Base-by-base conservation (phyloP, 2,113 vertebrate species). In the Columbina picui region DNA sequence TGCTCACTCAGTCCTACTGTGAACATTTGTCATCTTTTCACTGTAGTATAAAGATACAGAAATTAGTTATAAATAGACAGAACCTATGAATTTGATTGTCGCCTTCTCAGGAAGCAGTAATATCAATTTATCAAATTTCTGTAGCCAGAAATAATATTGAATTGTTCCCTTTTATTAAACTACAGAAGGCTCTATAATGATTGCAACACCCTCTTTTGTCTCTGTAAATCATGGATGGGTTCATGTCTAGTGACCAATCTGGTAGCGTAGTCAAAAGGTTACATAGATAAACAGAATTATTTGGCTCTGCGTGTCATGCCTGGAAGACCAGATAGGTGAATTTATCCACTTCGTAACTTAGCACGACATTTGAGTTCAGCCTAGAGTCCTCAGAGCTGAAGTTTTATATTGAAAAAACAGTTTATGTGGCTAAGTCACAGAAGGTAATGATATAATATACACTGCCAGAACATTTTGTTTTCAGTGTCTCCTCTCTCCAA, bases 401-500 rank as follows among this genome's bases (percentile, higher is more conserved):
- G 21, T 84, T 90, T 91, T 63, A 53, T 23, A 50, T 84, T 32
- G 65, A 85, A 43, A 36, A 47, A 53, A 84, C 7, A 69, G 32
- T 73, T 84, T 84, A 52, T 68, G 41, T 87, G 53, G 39, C 25
- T 64, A 84, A 74, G 53, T 81, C 45, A 74, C 41, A 65, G 84
- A 59, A 49, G 49, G 32, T 81, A 38, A 59, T 85, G 59, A 67
- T 84, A 27, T n/a, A 27, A 74, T 74, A 65, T 50, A 25, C 21
- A 26, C 22, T 71, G 41, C 41, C 68, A 64, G 87, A 92, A 86
- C 71, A 89, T 87, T 92, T 67, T 91, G 53, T 80, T 89, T 94
- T 81, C 34, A 38, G 19, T 47, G 29, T 93, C 23, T 87, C 8
- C 49, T 89, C 27, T 74, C 9, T 89, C 63, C 59, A 60, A 0